These are phyloP conservation scores for Pissodes strobi DNA, from an alignment of 1,140 invertebrate species.

Conservation along the genomic window DNA sequence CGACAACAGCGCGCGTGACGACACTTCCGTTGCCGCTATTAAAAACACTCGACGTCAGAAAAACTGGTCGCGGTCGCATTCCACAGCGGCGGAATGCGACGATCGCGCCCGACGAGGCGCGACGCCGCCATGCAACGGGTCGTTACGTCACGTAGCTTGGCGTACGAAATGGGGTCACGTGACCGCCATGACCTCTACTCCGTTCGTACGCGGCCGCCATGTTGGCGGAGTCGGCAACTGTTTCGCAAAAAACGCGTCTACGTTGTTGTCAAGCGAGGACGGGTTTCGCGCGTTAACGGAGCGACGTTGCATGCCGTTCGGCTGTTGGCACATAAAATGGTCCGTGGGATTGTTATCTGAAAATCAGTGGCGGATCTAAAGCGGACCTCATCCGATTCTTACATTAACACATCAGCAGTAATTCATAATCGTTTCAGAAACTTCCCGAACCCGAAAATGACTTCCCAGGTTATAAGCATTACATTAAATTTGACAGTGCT, in stretches of 20 bases:
- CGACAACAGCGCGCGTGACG: constrained; percentile 57
- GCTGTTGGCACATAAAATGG: not conserved
- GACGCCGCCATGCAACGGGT: constrained; percentile 32
- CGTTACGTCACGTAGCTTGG: constrained; percentile 44
- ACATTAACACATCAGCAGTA: not conserved
- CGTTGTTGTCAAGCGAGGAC: constrained; percentile 4
- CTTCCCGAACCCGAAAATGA: no score
- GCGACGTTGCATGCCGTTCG: not conserved
- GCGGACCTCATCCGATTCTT: no score
- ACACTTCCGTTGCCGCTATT: constrained; percentile 59
- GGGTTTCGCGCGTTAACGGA: not conserved
- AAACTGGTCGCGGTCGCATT: constrained; percentile 60
- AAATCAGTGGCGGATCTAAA: no score
- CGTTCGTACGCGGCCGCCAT: constrained; percentile 23
- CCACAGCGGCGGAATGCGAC: constrained; percentile 52
- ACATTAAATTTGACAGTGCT: no score
- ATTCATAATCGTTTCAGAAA: no score
- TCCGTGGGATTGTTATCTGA: no score
- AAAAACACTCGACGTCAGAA: constrained; percentile 60
- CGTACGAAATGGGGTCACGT: constrained; percentile 48
- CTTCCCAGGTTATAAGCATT: no score
- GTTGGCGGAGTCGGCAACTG: constrained; percentile 22
- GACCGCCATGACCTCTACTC: constrained; percentile 40
- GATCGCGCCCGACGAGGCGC: constrained; percentile 25
- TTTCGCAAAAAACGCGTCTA: constrained; percentile 25